Evolutionary conservation across 2,888 invertebrate genomes (phyloP), one percentile per base, ranked within the genome.

Genomic region (Eugnorisma glareosa): DNA sequence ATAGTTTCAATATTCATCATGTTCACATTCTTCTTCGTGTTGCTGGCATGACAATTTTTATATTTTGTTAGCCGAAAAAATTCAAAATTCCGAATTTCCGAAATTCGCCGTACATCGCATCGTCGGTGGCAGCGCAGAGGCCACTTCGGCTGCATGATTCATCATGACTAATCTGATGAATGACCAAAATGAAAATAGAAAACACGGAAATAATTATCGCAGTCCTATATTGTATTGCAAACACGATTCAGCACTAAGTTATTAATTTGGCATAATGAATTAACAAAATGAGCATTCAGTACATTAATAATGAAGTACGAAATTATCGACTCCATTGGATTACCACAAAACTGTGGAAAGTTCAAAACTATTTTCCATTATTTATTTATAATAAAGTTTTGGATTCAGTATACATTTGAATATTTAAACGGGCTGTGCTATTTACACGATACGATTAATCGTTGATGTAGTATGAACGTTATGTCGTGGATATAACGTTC

Each of bases 321-420:
- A 72, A 71, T 78, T 35, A 73, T 81, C 40, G n/a, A 35, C 57
- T 79, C 8, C 48, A 81, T 69, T 68, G 75, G 66, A 77, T 84
- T 57, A 77, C 79, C 75, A 61, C 75, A 75, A 79, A 68, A 75
- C 48, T 40, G 59, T 67, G 51, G 57, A 69, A 75, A 80, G 63
- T 84, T 84, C 67, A 28, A 69, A 86, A 83, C 82, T 79, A 77
- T 86, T 75, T 35, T 67, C 72, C 67, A 72, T 79, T 84, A 86
- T 80, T 77, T 80, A 84, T 86, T 86, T 86, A 84, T 74, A 77
- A 69, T 59, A 24, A 77, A 79, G 75, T 82, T 85, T 81, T 37
- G 72, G 18, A 71, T 67, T 77, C 74, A 45, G 86, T 80, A 54
- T 75, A 79, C 76, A 82, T 86, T 86, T 82, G 61, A 86, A 86